Evolutionary conservation across 2,888 invertebrate species (phyloP), one percentile per base, ranked within the genome.

Genomic region (Drosophila infuscata): DNA sequence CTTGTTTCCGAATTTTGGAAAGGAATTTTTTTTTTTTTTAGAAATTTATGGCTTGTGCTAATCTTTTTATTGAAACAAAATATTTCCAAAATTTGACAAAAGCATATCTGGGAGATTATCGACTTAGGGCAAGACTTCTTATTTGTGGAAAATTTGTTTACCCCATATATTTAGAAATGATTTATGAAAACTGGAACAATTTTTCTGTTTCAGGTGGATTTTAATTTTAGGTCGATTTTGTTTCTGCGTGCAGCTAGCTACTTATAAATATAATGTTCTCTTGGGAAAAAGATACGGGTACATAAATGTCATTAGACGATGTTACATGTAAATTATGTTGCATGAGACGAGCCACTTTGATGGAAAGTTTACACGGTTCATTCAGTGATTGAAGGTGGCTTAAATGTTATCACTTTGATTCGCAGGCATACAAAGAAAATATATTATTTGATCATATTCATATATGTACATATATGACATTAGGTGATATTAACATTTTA

Each of bases 401-500:
- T 73, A 67, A 67, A 58, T 57, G 41, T 51, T 33, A 33, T 30
- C 49, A 41, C 33, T 62, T 61, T 53, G 65, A 33, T 30, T 56
- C 65, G 35, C 33, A 0, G 25, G 8, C 46, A 8, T 8, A 25
- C 25, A 25, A 25, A 8, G 46, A 4, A 25, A 8, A 15, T 25
- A 36, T 51, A 32, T 33, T 32, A 59, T 29, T 58, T 60, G 54
- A 33, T 68, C 58, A 67, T 61, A 67, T 74, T 67, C 48, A 33
- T 61, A 54, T 51, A n/a, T n/a, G n/a, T n/a, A n/a, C n/a, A n/a
- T n/a, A 41, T 54, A n/a, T 11, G 46, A 33, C 75, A 74, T 82
- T 79, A 60, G 72, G 70, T 71, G 73, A 64, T 84, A 80, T 80
- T 81, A 82, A 73, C 73, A 59, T 71, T 81, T 79, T 72, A 79